These are phyloP conservation scores for Montifringilla adamsi DNA, from an alignment of 2,113 vertebrate species.

Conservation along the genomic window DNA sequence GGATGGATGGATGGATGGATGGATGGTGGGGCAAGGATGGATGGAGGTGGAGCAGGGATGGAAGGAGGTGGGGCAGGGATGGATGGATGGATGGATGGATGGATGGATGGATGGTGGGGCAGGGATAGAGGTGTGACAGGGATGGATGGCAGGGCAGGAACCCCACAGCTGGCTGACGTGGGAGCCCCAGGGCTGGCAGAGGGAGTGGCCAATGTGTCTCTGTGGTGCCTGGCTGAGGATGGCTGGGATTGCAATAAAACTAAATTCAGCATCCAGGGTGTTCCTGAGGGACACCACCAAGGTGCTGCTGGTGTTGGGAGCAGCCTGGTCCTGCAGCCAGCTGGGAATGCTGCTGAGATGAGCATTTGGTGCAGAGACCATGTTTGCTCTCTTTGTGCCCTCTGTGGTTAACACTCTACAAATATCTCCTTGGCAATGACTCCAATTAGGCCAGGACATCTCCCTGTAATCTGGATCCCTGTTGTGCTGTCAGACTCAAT, in stretches of 20 bases:
- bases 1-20: neutral
- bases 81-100: neutral
- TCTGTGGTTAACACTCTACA: neutral
- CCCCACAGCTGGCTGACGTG: fast-evolving
- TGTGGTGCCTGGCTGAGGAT: neutral
- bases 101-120: neutral
- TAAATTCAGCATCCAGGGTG: fast-evolving
- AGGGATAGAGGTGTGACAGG: no score
- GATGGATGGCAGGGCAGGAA: neutral
- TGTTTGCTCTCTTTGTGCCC: neutral
- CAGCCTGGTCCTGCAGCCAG: neutral
- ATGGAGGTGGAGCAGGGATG: no score
- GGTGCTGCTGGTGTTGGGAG: neutral
- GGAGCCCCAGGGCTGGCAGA: neutral
- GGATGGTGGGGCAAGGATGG: neutral
- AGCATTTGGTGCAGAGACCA: neutral
- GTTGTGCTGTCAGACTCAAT: constrained; percentile 55
- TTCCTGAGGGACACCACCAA: no score
- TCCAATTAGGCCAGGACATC: constrained; percentile 41
- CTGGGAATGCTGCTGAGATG: neutral
- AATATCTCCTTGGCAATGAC: neutral
- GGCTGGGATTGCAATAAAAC: neutral
- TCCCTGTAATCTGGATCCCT: constrained; percentile 45
- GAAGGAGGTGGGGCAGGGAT: no score
- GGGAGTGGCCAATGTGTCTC: neutral